These are phyloP conservation scores for Anoplolepis gracilipes DNA, from an alignment of 1,140 invertebrate species.

Conservation along the genomic window DNA sequence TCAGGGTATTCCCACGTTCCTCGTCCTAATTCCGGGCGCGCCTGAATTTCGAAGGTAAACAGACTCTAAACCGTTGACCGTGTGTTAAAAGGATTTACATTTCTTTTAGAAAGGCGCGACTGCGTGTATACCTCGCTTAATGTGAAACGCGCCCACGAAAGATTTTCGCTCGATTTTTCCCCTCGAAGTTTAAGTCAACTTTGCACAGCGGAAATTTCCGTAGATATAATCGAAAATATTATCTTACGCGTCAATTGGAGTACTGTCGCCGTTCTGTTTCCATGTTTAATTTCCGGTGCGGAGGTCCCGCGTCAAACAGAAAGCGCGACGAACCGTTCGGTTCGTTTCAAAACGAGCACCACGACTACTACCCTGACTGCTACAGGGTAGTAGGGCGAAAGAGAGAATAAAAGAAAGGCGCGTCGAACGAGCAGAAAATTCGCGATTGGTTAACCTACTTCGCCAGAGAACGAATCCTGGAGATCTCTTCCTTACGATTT, in stretches of 20 bases:
- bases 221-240: slow-evolving; percentile 28
- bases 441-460: slow-evolving; percentile 57
- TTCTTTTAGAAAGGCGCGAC: slow-evolving; percentile 60
- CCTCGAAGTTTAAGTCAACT: background rate
- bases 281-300: slow-evolving; percentile 52
- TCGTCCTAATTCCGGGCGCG: slow-evolving; percentile 33
- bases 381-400: background rate
- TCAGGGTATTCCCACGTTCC: slow-evolving; percentile 45
- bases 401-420: slow-evolving; percentile 38
- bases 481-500: slow-evolving; percentile 47
- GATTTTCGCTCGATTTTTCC: slow-evolving; percentile 15
- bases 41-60: slow-evolving; percentile 58
- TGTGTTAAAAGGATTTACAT: slow-evolving; percentile 58
- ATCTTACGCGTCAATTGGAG: slow-evolving; percentile 2
- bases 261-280: slow-evolving; percentile 15
- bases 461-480: slow-evolving; percentile 3
- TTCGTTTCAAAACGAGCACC: slow-evolving; percentile 2
- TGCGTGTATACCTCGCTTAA: background rate
- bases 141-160: background rate
- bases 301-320: background rate
- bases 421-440: slow-evolving; percentile 48
- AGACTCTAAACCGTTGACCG: slow-evolving; percentile 45
- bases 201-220: background rate
- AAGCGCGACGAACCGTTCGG: slow-evolving; percentile 10
- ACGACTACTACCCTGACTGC: background rate